Base-by-base conservation (phyloP, 2,113 vertebrate species). In the Lanius ludovicianus region DNA sequence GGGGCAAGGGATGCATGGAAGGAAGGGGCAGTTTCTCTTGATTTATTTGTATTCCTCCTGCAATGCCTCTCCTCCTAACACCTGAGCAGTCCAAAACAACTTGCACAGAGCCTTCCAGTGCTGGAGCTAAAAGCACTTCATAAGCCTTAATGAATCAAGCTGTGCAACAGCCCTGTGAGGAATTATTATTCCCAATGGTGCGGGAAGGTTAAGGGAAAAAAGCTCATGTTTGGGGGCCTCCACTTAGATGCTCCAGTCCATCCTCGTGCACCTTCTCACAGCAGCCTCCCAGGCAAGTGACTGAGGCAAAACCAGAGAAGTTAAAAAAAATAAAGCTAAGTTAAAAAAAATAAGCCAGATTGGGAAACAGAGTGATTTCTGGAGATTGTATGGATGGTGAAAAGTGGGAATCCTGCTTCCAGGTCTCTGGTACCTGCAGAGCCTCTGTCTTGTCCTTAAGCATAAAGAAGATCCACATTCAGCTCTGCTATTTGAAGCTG, bases 81-180 rank as follows among this genome's bases (percentile, higher is more conserved):
- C 95, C 96, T 94, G 95, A 95, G 88, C 80, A 77, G 90, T 94
- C 93, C 93, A 91, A 94, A 97, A 95, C 77, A 96, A 91, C 93
- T n/a, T 44, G 75, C 20, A 16, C 44, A n/a, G 65, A 95, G 89
- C 87, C 62, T 94, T 93, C 89, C 92, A 93, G 88, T 53, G 79
- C 83, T 0, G 7, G 86, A 85, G 86, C 88, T 97, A 96, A 96
- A 94, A 94, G 92, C 95, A 87, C 95, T 96, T 95, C 93, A 92
- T 88, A 90, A 92, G 46, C 85, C 73, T 93, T 96, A 96, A 96
- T 96, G 96, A 96, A 92, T 96, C 93, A 95, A 94, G 90, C 95
- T 96, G 93, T 86, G 95, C 88, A 89, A 73, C 93, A 93, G 46
- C 73, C 91, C 69, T 64, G 73, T 0, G 0, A 96, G 92, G 90